Base-by-base conservation (phyloP, 1,140 invertebrate species). In the Zaprionus davidi region DNA sequence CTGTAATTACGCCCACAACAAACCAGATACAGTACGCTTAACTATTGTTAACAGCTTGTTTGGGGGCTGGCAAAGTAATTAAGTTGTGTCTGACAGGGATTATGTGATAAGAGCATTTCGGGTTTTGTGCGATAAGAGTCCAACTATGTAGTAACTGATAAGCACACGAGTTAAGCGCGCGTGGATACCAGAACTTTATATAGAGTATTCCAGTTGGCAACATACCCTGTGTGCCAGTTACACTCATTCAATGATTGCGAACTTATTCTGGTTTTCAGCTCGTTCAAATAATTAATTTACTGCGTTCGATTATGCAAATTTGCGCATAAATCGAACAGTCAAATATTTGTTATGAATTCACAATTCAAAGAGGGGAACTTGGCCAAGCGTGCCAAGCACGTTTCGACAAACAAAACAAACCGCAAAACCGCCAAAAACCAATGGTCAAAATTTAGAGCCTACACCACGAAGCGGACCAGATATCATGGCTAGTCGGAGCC, bases 331-430 rank as follows among this genome's bases (percentile, higher is more conserved):
- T 51, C 46, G 22, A 51, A 51, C 17, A 24, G 46, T 22, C 46
- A 51, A 51, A 51, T 22, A 51, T 51, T 75, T 34, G 36, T 26
- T 13, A 26, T 6, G 24, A 7, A 53, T 59, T 63, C n/a, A 65
- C 9, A 51, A 51, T 78, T 71, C 26, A 41, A 1, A 46, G 24
- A 5, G 60, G 38, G 46, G n/a, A 46, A 31, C 68, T 63, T 73
- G 56, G 76, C 62, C 81, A 88, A 72, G 81, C 78, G 78, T 84
- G 84, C 84, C 84, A 87, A 81, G 84, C 84, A 87, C 84, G 84
- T 87, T 87, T 87, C 65, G 74, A 51, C 1, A 51, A 51, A 77
- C 3, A 71, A 69, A 55, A 49, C 44, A 63, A 59, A 64, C n/a
- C 20, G 56, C 31, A 72, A 73, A 68, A 15, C 38, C 20, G 51